These are phyloP conservation scores for Alexandromys fortis DNA, from an alignment of 2,113 vertebrate species.

Conservation along the genomic window DNA sequence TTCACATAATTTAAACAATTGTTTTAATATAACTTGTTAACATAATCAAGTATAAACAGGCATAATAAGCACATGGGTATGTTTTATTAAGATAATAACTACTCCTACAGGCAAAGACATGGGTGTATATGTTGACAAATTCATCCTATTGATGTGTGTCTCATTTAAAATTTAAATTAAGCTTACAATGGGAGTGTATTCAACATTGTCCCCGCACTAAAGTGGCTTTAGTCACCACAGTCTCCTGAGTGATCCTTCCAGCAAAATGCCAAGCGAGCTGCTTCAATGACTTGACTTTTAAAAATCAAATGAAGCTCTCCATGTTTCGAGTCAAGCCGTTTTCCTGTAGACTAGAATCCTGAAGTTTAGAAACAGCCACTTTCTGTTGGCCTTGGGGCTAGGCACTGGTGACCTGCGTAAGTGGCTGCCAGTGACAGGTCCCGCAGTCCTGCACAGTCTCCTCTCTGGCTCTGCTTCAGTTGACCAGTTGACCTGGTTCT, in stretches of 20 bases:
- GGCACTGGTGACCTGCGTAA: fast-evolving
- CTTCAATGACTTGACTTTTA: neutral
- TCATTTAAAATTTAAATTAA: neutral
- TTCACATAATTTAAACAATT: neutral
- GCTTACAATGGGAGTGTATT: fast-evolving
- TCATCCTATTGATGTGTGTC: neutral
- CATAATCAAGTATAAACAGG: neutral
- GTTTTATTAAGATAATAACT: neutral
- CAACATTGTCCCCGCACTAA: neutral
- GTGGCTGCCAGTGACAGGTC: neutral
- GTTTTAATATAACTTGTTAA: neutral
- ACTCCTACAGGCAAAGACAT: neutral
- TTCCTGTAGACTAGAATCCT: too few relatives aligned
- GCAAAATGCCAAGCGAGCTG: neutral
- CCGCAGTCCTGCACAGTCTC: fast-evolving
- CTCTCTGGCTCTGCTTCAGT: neutral
- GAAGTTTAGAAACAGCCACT: neutral
- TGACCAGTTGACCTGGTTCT: constrained; percentile 26
- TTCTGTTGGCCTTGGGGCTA: neutral
- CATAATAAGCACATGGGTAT: neutral
- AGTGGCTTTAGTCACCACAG: neutral
- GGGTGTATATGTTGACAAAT: neutral
- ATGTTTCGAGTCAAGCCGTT: neutral
- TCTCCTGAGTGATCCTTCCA: neutral
- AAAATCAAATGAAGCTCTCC: neutral